These are phyloP conservation scores for Misgurnus anguillicaudatus DNA, from an alignment of 2,113 vertebrate species.

Conservation along the genomic window DNA sequence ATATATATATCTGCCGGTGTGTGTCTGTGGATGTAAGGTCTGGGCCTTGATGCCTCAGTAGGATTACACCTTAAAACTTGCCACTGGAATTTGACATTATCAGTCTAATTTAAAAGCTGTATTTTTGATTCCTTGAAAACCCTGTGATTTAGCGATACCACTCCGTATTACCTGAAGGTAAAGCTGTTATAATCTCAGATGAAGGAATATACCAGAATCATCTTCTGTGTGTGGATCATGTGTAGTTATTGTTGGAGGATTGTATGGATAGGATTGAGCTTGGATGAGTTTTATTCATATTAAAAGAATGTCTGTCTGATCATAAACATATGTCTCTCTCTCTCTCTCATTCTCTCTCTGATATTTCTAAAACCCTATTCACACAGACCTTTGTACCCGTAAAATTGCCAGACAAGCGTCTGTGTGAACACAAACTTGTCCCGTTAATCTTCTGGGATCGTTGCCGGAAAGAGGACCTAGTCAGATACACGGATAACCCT, in stretches of 20 bases:
- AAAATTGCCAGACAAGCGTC: too few species aligned
- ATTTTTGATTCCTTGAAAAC: conserved; percentile 58
- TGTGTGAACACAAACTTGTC: too few species aligned
- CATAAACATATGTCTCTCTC: conserved; percentile 9
- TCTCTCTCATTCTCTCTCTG: not conserved
- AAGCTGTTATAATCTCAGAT: conserved; percentile 70
- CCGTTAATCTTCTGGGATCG: too few species aligned
- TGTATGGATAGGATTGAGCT: conserved; percentile 53
- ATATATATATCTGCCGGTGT: conserved; percentile 52
- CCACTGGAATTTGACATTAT: conserved; percentile 29
- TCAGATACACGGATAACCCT: too few species aligned
- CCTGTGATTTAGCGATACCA: conserved; percentile 67
- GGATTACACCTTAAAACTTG: not conserved
- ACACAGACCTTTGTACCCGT: too few species aligned
- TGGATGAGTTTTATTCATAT: conserved; percentile 38
- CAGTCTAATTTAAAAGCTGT: not conserved
- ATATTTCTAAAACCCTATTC: too few species aligned
- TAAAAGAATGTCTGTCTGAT: conserved; percentile 18
- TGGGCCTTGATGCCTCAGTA: conserved; percentile 63
- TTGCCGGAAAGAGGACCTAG: too few species aligned
- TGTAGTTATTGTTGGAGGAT: conserved; percentile 51
- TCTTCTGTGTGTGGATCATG: conserved; percentile 65
- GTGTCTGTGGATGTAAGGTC: conserved; percentile 55
- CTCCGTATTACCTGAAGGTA: conserved; percentile 64
- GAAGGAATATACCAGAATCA: conserved; percentile 58